Base-by-base conservation (phyloP, 1,140 invertebrate species). In the Bombus pyrosoma region DNA sequence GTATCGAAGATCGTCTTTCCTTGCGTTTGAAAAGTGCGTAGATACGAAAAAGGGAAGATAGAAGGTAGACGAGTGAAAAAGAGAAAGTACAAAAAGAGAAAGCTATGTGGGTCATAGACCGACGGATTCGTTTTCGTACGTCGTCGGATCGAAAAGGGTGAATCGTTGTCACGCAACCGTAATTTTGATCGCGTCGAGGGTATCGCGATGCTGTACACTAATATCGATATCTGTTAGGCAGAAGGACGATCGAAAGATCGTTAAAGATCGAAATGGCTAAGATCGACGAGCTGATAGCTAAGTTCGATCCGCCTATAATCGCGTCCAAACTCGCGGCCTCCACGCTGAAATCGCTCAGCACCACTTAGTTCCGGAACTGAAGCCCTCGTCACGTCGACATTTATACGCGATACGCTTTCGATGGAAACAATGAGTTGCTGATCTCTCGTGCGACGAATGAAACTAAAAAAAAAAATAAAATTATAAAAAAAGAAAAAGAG, bases 101-200 rank as follows among this genome's bases (percentile, higher is more conserved):
- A 28, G 28, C 15, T 3, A 47, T 15, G 32, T 13, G 9, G 8
- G 32, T 22, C 22, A 76, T 80, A 69, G 57, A 73, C 39, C 53
- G 37, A 8, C 74, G 73, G 37, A 88, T 73, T 62, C 62, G 18
- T 53, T 22, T 22, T 22, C 47, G 18, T 53, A 53, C 47, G 47
- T 22, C 1, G 18, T 22, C 18, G 47, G 39, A 15, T 69, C 75
- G 75, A 32, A 59, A 28, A 78, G 13, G 75, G 82, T n/a, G 25
- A 77, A 75, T 79, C 68, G 86, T 89, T 79, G 88, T 83, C 74
- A n/a, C 13, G 83, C 69, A 72, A 75, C 57, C 43, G 83, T 73
- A 75, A 68, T 64, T 88, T 88, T 66, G 64, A 89, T 73, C 78
- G 62, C 64, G 41, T 43, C 59, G 3, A 62, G 3, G 9, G 59